Conservation (phyloP, 2,888 invertebrate genomes). For the Xylota segnis region DNA sequence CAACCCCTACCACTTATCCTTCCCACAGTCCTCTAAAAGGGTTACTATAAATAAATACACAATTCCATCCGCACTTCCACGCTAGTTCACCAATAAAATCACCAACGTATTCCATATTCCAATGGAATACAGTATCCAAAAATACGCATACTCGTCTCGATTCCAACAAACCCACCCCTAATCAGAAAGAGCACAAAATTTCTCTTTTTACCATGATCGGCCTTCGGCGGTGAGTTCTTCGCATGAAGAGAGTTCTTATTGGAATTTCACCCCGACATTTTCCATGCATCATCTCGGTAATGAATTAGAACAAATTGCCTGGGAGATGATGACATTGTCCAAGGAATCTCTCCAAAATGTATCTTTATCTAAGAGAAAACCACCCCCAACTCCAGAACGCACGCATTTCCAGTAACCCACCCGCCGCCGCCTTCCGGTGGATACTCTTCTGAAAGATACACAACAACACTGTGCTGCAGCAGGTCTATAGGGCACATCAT, state of each 20-base stretch:
- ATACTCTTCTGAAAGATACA: slow-evolving; percentile 63
- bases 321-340: slow-evolving; percentile 44
- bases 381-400: slow-evolving; percentile 7
- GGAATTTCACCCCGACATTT: slow-evolving; percentile 26
- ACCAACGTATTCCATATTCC: slow-evolving; percentile 42
- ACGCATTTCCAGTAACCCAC: slow-evolving; percentile 60
- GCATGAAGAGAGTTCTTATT: not conserved
- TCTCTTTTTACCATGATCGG: slow-evolving; percentile 2
- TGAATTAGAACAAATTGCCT: slow-evolving; percentile 56
- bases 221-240: not conserved
- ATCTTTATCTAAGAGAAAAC: slow-evolving; percentile 9
- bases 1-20: slow-evolving; percentile 12
- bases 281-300: slow-evolving; percentile 17
- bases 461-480: slow-evolving; percentile 36
- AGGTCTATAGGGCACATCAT: slow-evolving; percentile 54
- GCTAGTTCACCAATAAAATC: slow-evolving; percentile 42
- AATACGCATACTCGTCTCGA: slow-evolving; percentile 9
- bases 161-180: not conserved
- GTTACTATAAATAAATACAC: slow-evolving; percentile 62
- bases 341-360: slow-evolving; percentile 47
- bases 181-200: not conserved
- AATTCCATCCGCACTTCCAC: not conserved
- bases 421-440: not conserved
- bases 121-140: not conserved
- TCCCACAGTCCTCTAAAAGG: slow-evolving; percentile 23